Percentiles rank a stretch among this genome's conserved stretches.
Conservation (phyloP, 1,140 invertebrate species). For the Phymorhynchus buccinoides region DNA sequence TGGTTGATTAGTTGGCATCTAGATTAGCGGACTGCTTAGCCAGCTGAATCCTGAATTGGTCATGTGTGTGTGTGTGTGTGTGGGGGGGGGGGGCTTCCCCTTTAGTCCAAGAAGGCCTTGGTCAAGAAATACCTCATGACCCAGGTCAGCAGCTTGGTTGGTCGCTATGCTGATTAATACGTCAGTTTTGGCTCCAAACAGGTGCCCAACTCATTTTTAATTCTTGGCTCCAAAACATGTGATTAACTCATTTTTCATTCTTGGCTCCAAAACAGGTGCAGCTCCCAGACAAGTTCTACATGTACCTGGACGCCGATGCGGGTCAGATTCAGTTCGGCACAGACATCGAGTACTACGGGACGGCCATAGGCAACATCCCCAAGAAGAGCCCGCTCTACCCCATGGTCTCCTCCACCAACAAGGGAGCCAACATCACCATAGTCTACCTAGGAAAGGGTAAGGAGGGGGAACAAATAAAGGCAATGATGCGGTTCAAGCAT, state of each 20-base stretch:
- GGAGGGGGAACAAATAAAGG: neutral
- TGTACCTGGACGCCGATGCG: constrained; percentile 51
- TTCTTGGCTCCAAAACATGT: neutral
- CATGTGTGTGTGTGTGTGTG: too few species aligned
- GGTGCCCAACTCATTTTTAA: neutral
- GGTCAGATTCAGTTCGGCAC: constrained; percentile 45
- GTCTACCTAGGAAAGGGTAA: neutral
- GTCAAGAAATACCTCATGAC: too few species aligned
- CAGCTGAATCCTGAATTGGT: too few species aligned
- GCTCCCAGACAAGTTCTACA: constrained; percentile 51
- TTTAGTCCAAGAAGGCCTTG: too few species aligned
- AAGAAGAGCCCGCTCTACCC: constrained; percentile 42
- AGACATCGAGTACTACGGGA: constrained; percentile 47
- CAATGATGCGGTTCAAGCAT: neutral
- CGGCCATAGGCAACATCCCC: constrained; percentile 41
- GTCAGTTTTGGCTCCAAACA: too few species aligned
- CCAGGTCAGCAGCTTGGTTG: too few species aligned
- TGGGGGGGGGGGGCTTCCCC: too few species aligned
- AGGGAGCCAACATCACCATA: constrained; percentile 47
- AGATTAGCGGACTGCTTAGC: too few species aligned
- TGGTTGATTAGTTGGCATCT: too few species aligned
- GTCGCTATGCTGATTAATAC: too few species aligned
- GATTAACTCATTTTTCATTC: neutral
- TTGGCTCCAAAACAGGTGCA: constrained; percentile 1
- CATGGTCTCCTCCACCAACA: constrained; percentile 41